These are phyloP conservation scores for Darevskia mixta DNA, from an alignment of 2,797 vertebrate genomes.

Conservation along the genomic window DNA sequence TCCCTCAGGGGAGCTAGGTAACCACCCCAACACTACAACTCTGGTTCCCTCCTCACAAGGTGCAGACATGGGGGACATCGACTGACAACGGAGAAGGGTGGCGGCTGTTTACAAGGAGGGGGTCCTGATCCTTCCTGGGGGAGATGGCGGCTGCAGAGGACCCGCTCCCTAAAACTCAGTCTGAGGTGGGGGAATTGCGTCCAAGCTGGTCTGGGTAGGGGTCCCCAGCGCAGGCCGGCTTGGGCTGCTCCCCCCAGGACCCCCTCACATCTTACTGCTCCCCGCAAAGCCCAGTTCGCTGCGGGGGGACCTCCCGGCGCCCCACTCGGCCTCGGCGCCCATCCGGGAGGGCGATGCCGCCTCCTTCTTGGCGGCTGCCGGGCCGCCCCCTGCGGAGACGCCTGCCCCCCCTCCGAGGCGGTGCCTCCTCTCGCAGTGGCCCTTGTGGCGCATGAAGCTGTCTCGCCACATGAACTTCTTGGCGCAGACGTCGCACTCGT, in stretches of 20 bases:
- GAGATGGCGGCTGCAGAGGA: neutral
- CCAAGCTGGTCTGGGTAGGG: neutral
- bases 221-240: neutral
- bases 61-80: no score
- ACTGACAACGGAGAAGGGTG: no score
- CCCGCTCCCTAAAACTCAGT: neutral
- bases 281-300: neutral
- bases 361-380: neutral
- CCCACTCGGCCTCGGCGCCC: slow-evolving; percentile 2
- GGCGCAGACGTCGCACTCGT: slow-evolving; percentile 88
- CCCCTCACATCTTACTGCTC: neutral
- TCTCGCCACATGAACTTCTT: slow-evolving; percentile 96
- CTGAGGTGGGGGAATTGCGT: neutral
- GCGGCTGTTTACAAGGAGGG: neutral
- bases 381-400: neutral
- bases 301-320: neutral
- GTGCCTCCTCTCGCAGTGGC: slow-evolving; percentile 88
- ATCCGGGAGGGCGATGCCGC: neutral
- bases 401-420: slow-evolving; percentile 74
- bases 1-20: neutral
- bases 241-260: neutral
- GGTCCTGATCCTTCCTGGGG: no score
- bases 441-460: slow-evolving; percentile 92
- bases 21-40: no score
- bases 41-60: no score